A percentile compares a stretch with the other conserved stretches of the same genome.
Evolutionary conservation across 1,140 invertebrate species (phyloP).

Genomic region (Megalonaias nervosa): DNA sequence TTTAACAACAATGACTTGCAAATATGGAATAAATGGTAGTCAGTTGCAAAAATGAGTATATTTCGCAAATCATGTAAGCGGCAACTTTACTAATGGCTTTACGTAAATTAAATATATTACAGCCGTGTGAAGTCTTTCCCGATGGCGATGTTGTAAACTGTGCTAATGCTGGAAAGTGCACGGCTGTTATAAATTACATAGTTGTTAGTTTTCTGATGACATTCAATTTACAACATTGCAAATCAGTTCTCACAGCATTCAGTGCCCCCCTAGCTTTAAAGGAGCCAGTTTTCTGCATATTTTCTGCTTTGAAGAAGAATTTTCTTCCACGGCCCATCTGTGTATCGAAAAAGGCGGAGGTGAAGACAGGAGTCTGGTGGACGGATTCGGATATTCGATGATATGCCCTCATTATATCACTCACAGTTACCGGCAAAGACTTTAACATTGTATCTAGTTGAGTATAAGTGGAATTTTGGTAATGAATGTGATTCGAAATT

Average conservation of each 20-base stretch:
- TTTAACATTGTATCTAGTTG: background rate
- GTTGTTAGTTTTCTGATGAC: background rate
- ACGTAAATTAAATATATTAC: no score
- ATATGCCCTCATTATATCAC: constrained; percentile 5
- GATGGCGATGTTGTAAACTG: no score
- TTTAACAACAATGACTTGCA: no score
- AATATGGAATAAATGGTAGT: no score
- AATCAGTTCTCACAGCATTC: constrained; percentile 50
- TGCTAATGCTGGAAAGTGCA: no score
- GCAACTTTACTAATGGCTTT: no score
- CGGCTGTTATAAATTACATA: no score
- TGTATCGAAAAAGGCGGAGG: background rate
- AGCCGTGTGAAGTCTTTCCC: no score
- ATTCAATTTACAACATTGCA: background rate
- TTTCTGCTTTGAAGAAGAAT: constrained; percentile 65
- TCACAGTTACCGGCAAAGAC: background rate
- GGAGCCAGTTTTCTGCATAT: constrained; percentile 67
- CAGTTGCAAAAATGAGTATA: no score
- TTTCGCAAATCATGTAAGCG: no score
- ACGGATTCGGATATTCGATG: background rate
- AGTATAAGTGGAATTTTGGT: no score
- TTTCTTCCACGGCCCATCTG: constrained; percentile 32
- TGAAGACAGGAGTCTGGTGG: constrained; percentile 5
- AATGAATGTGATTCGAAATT: no score
- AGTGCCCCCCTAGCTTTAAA: constrained; percentile 66